A percentile compares a stretch with the other conserved stretches of the same genome.
These are phyloP conservation scores for Thymallus thymallus DNA, from an alignment of 2,113 vertebrate species.

Conservation along the genomic window DNA sequence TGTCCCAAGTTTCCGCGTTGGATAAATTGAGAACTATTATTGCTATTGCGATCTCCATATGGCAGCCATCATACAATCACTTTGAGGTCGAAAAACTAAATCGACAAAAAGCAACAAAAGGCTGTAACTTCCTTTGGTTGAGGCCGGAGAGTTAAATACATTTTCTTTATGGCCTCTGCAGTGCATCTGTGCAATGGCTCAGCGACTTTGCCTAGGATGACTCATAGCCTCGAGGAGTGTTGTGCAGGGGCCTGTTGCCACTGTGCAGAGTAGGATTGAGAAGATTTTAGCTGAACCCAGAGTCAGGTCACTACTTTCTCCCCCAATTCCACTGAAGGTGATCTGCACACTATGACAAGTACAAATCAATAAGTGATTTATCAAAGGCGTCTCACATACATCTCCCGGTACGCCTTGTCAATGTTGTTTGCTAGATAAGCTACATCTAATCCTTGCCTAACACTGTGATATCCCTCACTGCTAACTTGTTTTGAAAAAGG, in stretches of 20 bases:
- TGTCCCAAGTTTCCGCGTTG: neutral
- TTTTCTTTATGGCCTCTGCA: conserved; percentile 26
- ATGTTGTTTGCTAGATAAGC: conserved; percentile 22
- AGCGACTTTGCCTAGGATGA: conserved; percentile 19
- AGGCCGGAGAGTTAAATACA: neutral
- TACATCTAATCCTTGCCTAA: conserved; percentile 42
- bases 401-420: conserved; percentile 30
- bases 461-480: conserved; percentile 25
- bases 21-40: conserved; percentile 38
- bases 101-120: conserved; percentile 15
- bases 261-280: neutral
- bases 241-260: conserved; percentile 4
- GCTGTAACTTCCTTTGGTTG: conserved; percentile 1
- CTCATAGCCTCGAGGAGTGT: conserved; percentile 8
- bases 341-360: neutral
- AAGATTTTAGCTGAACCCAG: neutral
- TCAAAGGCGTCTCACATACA: conserved; percentile 22
- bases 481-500: conserved; percentile 50
- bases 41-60: conserved; percentile 35
- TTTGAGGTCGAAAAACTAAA: conserved; percentile 23
- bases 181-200: conserved; percentile 18
- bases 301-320: neutral
- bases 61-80: conserved; percentile 33
- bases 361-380: too few species aligned
- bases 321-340: neutral